Base-by-base conservation (phyloP, 2,888 invertebrate species). In the Platycheirus rosarum region DNA sequence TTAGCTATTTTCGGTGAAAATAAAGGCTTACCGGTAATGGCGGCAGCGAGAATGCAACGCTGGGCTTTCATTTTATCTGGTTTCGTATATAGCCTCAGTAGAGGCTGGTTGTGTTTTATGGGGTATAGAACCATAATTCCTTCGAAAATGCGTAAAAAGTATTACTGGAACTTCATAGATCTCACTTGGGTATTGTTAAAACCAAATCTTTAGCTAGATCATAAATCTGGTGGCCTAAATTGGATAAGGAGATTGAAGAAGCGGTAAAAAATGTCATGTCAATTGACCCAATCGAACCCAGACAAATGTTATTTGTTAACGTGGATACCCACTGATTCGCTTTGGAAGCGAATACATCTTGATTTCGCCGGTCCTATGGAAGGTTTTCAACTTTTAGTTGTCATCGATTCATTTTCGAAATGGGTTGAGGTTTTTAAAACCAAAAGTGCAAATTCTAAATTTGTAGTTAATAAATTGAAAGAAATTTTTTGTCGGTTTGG, bases 401-500 rank as follows among this genome's bases (percentile, higher is more conserved):
- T 65, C n/a, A 55, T 74, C 2, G 65, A 66, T 14, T 65, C 74
- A n/a, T 46, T 48, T 49, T 74, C 65, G 13, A 74, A 74, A 13
- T 74, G 55, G 46, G 49, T 66, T 1, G 74, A 74, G 6, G 78
- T 80, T 23, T 77, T 80, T 65, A 79, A 79, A 40, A 84, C 70
- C 18, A 82, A 78, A 57, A 51, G 69, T n/a, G 9, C 3, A 44
- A 53, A 62, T 9, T 9, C 16, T 44, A 16, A 76, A 2, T 76
- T 84, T 44, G 53, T 53, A 29, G 69, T 85, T 2, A 40, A 63
- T 49, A 26, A 62, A 48, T 14, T 82, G 9, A 55, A 69, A 18
- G 75, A 84, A 69, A 23, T 55, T 11, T 84, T 84, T 65, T 68
- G 65, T 29, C 62, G 74, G 8, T 80, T 53, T 74, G 79, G 76